phyloP scores from a whole-genome alignment of 2,113 vertebrate genomes.

The Myocastor coypus region DNA sequence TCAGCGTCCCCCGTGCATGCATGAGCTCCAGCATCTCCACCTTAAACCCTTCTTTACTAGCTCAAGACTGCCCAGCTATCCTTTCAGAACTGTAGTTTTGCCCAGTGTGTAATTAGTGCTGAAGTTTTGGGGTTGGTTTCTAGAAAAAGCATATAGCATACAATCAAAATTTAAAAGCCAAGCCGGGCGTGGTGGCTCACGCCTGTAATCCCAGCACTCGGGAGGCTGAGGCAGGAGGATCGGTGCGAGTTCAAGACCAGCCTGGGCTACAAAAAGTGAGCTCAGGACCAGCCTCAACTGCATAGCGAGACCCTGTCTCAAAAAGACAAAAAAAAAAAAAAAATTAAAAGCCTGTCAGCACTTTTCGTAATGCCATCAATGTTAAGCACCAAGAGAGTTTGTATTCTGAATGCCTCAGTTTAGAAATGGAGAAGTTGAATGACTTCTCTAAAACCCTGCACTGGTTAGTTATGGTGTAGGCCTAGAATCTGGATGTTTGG shows the following conservation, averaged over 20 bases:
- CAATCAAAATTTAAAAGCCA: conserved; percentile 61
- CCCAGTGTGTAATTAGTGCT: conserved; percentile 69
- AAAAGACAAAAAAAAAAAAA: too few relatives aligned
- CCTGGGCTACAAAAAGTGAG: too few relatives aligned
- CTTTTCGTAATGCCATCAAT: conserved; percentile 17
- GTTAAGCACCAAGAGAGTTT: conserved; percentile 15
- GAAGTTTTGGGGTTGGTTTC: conserved; percentile 66
- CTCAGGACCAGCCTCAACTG: too few relatives aligned
- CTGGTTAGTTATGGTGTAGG: not conserved
- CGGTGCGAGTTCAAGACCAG: too few relatives aligned
- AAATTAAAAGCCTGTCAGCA: conserved; percentile 45
- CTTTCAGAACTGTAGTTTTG: conserved; percentile 73
- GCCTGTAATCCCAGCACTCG: too few relatives aligned
- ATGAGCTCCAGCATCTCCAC: not conserved
- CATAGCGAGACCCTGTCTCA: too few relatives aligned
- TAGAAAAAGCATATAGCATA: conserved; percentile 46
- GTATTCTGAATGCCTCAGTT: conserved; percentile 35
- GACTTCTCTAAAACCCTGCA: not conserved
- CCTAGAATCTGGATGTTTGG: not conserved
- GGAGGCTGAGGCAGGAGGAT: too few relatives aligned
- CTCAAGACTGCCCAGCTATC: conserved; percentile 66
- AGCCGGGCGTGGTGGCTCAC: too few relatives aligned
- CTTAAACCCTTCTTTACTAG: conserved; percentile 57
- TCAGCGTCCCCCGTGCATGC: not conserved
- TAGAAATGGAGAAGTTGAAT: not conserved